phyloP scores from a whole-genome alignment of 2,888 invertebrate species.

The Lasioglossum vierecki region DNA sequence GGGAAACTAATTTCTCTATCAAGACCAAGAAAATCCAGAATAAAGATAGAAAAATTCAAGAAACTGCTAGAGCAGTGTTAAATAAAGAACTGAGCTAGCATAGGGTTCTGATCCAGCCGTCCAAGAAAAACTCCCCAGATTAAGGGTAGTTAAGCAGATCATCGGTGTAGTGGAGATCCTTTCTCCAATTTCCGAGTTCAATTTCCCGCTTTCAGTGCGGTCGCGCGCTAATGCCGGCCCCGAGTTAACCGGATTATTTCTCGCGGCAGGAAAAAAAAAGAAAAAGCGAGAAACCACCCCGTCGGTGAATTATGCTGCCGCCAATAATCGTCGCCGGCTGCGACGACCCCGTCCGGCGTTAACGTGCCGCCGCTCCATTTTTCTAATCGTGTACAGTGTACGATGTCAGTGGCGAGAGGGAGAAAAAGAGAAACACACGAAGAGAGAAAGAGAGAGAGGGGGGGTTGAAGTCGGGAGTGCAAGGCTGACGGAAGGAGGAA shows the following conservation, averaged over 20 bases:
- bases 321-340: constrained; percentile 3
- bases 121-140: background rate
- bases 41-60: background rate
- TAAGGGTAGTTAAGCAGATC: background rate
- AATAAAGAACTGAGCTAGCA: background rate
- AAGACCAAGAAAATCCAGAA: background rate
- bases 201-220: constrained; percentile 21
- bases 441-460: background rate
- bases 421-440: background rate
- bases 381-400: constrained; percentile 52
- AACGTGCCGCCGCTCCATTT: constrained; percentile 59
- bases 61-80: background rate
- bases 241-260: constrained; percentile 29
- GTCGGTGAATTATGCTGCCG: background rate
- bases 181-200: constrained; percentile 33
- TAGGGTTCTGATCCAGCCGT: background rate
- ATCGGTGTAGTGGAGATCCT: background rate
- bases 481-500: constrained; percentile 30
- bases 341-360: constrained; percentile 28
- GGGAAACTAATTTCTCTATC: background rate
- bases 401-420: background rate
- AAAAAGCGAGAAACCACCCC: background rate
- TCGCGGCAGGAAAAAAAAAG: background rate
- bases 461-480: constrained; percentile 3
- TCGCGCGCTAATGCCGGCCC: constrained; percentile 8